Evolutionary conservation across 37 sponge, comb jelly and placozoan species (phyloP).

Genomic region (Spongia lamella): DNA sequence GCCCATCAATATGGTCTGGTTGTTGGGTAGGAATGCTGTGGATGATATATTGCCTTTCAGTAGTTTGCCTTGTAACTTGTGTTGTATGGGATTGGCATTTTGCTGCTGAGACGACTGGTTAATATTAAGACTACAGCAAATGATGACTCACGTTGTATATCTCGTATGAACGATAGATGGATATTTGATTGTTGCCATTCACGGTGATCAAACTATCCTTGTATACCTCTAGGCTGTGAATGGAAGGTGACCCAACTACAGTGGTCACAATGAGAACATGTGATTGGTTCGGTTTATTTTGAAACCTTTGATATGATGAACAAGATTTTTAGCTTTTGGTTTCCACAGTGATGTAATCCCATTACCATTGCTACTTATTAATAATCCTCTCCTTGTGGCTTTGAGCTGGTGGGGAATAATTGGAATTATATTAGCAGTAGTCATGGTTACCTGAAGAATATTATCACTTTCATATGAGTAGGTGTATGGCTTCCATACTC

Average conservation of each 20-base stretch:
- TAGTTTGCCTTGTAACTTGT: constrained; percentile 17
- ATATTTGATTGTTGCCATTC: too few relatives aligned
- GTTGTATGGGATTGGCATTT: too few relatives aligned
- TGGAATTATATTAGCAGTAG: too few relatives aligned
- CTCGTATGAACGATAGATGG: too few relatives aligned
- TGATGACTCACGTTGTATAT: too few relatives aligned
- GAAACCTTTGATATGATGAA: constrained; percentile 57
- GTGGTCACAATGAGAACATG: not conserved
- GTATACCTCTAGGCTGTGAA: constrained; percentile 41
- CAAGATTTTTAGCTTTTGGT: constrained; percentile 34
- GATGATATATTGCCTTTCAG: constrained; percentile 38
- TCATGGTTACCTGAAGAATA: too few relatives aligned
- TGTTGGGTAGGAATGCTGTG: constrained; percentile 56
- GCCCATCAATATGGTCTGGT: constrained; percentile 59
- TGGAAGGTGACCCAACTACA: not conserved
- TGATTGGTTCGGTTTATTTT: not conserved
- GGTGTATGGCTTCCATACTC: not conserved
- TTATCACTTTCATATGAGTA: too few relatives aligned
- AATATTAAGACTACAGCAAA: too few relatives aligned
- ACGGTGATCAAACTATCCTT: constrained; percentile 62
- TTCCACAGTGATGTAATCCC: constrained; percentile 63
- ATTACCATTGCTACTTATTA: constrained; percentile 49
- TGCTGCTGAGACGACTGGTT: too few relatives aligned
- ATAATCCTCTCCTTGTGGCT: constrained; percentile 56
- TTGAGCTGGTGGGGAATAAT: constrained; percentile 27